Percentiles rank a stretch among this genome's conserved stretches.
phyloP scores from a whole-genome alignment of 2,888 invertebrate genomes.

The Omphaloscelis lunosa region DNA sequence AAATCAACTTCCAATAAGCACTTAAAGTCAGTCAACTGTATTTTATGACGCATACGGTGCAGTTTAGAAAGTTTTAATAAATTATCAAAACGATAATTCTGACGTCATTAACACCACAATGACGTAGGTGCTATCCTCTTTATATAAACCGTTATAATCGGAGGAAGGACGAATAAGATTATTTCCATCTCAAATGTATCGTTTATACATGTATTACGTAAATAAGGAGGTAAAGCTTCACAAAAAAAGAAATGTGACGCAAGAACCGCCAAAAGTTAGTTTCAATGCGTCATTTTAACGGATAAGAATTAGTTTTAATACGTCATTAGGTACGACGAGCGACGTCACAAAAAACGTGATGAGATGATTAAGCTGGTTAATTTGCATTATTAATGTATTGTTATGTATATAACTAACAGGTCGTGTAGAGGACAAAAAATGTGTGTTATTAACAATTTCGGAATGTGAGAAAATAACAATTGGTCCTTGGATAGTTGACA shows the following conservation, averaged over 20 bases:
- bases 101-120: conserved; percentile 22
- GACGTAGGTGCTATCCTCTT: conserved; percentile 4
- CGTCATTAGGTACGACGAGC: neutral
- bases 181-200: neutral
- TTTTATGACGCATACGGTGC: neutral
- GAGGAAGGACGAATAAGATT: neutral
- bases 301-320: too few species aligned
- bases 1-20: neutral
- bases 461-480: too few species aligned
- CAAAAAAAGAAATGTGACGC: neutral
- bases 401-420: too few species aligned
- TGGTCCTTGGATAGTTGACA: neutral
- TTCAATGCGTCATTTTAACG: neutral
- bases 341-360: neutral
- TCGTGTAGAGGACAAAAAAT: too few species aligned
- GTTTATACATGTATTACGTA: neutral
- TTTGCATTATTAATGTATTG: too few species aligned
- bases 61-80: conserved; percentile 14
- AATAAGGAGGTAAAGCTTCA: neutral
- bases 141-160: neutral
- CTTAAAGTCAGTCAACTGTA: neutral
- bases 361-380: neutral
- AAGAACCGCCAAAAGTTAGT: neutral
- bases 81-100: neutral
- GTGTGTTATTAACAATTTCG: too few species aligned